Base-by-base conservation (phyloP, 92 coral and sea anemone species). In the Montipora capitata region DNA sequence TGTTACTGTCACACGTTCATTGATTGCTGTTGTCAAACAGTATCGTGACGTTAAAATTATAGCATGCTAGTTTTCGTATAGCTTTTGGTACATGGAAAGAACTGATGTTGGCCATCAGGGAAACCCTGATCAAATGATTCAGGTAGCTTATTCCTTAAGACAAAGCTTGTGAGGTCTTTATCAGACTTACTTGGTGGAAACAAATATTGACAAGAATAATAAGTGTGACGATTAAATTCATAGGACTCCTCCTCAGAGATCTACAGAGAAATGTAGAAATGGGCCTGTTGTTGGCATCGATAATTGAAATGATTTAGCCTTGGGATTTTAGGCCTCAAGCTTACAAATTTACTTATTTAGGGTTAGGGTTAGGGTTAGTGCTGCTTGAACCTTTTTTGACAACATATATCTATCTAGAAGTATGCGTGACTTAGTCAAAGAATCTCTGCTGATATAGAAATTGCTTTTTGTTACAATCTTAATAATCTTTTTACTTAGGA, bases 21-120 rank as follows among this genome's bases (percentile, higher is more conserved):
- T 97, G 98, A 42, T 95, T 91, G 14, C 82, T 77, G 58, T 96
- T 96, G 75, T 97, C 93, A 97, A 97, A 97, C 63, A 77, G 90
- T 61, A 97, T 86, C 14, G 98, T 91, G 16, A 95, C 82, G 77
- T 93, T 95, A 81, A 95, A 95, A 20, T 14, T 41, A 59, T 93
- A 95, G 52, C 95, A 95, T 16, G 81, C 91, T 59, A 95, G 98
- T 58, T 79, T 84, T 48, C 82, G 49, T 4, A 67, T 82, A 48
- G 86, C 69, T 7, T 48, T 51, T 54, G 43, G 77, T 16, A 79
- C 20, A 38, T 87, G 86, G 41, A 87, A 27, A 48, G 85, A 87
- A 41, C 48, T 65, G 18, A 85, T 49, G 20, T 74, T 72, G 51
- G 79, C 80, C 52, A 45, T 80, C 76, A 87, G 62, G 16, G 49